Base-by-base conservation (phyloP, 2,888 invertebrate species). In the Macrosoma leucophasiata region DNA sequence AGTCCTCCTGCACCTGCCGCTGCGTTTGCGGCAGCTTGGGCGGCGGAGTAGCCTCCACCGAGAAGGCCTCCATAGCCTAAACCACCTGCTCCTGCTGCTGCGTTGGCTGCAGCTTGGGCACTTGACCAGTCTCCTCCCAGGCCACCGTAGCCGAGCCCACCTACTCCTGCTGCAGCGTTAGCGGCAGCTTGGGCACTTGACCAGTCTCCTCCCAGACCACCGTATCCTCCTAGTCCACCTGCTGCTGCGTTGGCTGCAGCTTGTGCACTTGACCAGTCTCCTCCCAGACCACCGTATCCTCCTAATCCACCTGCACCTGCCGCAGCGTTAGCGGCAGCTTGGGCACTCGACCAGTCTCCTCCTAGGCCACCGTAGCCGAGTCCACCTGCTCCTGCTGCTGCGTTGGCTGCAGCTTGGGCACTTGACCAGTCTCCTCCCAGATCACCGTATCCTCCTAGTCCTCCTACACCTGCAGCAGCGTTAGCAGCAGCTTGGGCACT, bases 401-500 rank as follows among this genome's bases (percentile, higher is more conserved):
- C 47, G 12, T 20, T 29, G 5, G 32, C 40, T n/a, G 39, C 35
- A 13, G 46, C 48, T 5, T 46, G 33, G 2, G 48, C 46, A 44
- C 47, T 10, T 37, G 26, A 6, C 36, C 41, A 2, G 33, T 14
- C 31, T n/a, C 33, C 34, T n/a, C 24, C 17, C 3, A 30, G 26
- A 2, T n/a, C n/a, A n/a, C 25, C 24, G 13, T 25, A 20, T 9
- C 29, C 25, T 18, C 39, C 38, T 28, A 34, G 35, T 14, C 27
- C 41, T 25, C 22, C 41, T 12, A n/a, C 13, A 13, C 22, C 44
- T 22, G 27, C 31, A 28, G 2, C 26, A 2, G 49, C 43, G 1
- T 47, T 41, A 5, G 52, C 41, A 13, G 34, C 12, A 19, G 52
- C 53, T 4, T 41, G 22, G 5, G 48, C 43, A 6, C 41, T 46